These are phyloP conservation scores for Bradypodion ventrale DNA, from an alignment of 2,797 vertebrate species.

Conservation along the genomic window DNA sequence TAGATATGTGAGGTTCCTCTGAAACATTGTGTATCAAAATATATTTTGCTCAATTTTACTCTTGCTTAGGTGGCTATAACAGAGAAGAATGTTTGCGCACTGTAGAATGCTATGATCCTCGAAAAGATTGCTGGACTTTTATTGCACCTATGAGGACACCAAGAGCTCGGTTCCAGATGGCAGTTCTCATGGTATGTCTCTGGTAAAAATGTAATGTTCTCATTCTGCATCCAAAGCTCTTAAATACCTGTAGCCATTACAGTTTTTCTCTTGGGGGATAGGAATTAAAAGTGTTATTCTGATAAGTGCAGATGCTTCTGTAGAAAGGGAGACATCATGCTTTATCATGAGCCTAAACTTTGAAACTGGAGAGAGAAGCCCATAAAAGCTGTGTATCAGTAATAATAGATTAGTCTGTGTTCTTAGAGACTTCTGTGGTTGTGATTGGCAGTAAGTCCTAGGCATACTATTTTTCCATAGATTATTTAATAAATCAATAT, in stretches of 20 bases:
- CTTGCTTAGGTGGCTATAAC: constrained; percentile 90
- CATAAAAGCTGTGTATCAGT: background rate
- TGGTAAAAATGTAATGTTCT: background rate
- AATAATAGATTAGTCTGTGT: background rate
- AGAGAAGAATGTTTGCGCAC: constrained; percentile 97
- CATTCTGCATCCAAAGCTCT: background rate
- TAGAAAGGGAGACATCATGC: too few species aligned
- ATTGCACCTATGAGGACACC: constrained; percentile 96
- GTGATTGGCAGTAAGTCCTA: background rate
- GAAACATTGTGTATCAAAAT: rapidly evolving
- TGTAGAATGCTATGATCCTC: constrained; percentile 94
- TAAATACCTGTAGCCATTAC: background rate
- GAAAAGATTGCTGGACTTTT: constrained; percentile 90
- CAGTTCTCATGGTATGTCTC: constrained; percentile 89
- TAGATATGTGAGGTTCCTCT: background rate
- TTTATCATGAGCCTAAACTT: background rate
- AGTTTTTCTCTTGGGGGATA: background rate
- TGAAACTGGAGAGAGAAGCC: too few species aligned
- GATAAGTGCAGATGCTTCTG: background rate
- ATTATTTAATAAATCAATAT: background rate
- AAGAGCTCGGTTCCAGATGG: constrained; percentile 98
- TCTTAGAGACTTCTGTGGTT: background rate
- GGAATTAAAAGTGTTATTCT: background rate
- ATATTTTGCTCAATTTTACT: background rate
- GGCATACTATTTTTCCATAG: background rate